Evolutionary conservation across 2,888 invertebrate species (phyloP).

Genomic region (Phania funesta): DNA sequence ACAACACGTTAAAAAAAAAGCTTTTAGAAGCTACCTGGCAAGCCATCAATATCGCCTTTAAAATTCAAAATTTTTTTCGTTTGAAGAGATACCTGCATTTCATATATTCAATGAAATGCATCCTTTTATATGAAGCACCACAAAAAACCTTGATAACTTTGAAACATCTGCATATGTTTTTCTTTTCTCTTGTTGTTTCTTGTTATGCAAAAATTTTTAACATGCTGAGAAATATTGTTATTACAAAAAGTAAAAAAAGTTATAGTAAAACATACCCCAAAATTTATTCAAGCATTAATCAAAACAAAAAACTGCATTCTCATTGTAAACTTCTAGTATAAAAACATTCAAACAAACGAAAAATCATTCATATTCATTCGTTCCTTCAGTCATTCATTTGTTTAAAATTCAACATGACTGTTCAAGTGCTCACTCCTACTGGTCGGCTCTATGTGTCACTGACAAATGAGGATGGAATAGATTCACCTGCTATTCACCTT

Average conservation of each 20-base stretch:
- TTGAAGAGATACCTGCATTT: no score
- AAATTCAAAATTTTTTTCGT: no score
- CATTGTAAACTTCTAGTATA: background rate
- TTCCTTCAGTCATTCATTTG: constrained; percentile 33
- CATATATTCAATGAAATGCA: no score
- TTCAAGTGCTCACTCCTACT: constrained; percentile 8
- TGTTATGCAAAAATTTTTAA: constrained; percentile 2
- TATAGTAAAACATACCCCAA: background rate
- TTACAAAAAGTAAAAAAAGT: background rate
- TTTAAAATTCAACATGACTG: constrained; percentile 37
- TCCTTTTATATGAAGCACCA: no score
- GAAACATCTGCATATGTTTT: no score
- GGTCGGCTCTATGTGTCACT: constrained; percentile 44
- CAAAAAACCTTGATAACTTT: no score
- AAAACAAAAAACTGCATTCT: background rate
- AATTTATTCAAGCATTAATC: constrained; percentile 39
- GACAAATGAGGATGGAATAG: constrained; percentile 45
- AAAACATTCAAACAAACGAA: background rate
- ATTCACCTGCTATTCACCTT: constrained; percentile 18
- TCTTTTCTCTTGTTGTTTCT: no score
- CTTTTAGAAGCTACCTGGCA: no score
- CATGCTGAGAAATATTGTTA: constrained; percentile 4
- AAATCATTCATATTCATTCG: constrained; percentile 19
- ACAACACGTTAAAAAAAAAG: no score
- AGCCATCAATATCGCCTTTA: no score